phyloP scores from a whole-genome alignment of 1,140 invertebrate species.

The Plodia interpunctella region DNA sequence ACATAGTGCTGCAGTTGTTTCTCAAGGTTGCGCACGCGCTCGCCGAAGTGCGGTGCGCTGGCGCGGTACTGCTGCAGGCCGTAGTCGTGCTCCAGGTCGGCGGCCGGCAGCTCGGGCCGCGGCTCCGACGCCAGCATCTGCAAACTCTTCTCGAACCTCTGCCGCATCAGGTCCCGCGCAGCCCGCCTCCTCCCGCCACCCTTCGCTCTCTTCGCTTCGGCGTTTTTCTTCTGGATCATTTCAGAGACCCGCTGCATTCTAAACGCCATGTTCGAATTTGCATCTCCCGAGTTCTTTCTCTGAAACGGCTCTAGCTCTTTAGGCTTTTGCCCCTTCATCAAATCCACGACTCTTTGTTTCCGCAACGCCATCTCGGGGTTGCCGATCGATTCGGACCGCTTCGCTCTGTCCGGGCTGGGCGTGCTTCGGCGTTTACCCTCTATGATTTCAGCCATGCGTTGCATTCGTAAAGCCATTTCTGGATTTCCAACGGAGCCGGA shows the following conservation, averaged over 20 bases:
- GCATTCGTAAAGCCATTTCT: constrained; percentile 47
- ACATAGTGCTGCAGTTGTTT: constrained; percentile 64
- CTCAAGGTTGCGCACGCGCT: constrained; percentile 59
- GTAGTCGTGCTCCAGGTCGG: constrained; percentile 56
- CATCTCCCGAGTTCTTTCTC: constrained; percentile 41
- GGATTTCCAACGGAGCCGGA: constrained; percentile 39
- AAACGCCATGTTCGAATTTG: constrained; percentile 32
- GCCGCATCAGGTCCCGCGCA: constrained; percentile 55
- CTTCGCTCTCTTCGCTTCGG: constrained; percentile 39
- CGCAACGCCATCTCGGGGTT: constrained; percentile 52
- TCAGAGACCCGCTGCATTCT: constrained; percentile 54
- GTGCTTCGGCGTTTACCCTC: constrained; percentile 49
- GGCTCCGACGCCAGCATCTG: constrained; percentile 59
- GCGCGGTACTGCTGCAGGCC: constrained; percentile 76
- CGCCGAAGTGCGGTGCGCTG: constrained; percentile 65
- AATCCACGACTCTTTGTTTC: constrained; percentile 43
- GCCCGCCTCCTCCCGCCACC: constrained; percentile 43
- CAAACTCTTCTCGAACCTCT: constrained; percentile 60
- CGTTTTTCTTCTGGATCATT: constrained; percentile 49
- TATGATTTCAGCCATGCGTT: constrained; percentile 58
- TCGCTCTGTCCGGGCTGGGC: constrained; percentile 41
- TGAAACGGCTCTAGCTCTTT: constrained; percentile 27
- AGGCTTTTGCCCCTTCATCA: constrained; percentile 45
- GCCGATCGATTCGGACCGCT: constrained; percentile 45
- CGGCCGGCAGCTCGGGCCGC: constrained; percentile 37